Percentiles rank a stretch among this genome's conserved stretches.
phyloP scores from a whole-genome alignment of 92 coral and sea anemone species.

The Zoanthus gigantus region DNA sequence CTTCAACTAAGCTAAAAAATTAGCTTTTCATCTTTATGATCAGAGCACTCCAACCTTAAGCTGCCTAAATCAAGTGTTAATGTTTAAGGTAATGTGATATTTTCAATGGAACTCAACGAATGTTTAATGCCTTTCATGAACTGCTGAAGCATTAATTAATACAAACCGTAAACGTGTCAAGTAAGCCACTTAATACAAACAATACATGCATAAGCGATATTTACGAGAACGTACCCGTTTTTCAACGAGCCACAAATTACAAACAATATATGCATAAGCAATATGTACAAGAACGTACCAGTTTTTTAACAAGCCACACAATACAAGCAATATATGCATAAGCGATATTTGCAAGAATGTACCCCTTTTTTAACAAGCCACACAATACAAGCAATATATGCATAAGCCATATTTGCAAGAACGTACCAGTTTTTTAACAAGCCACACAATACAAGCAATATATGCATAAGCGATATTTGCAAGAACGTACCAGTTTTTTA shows the following conservation, averaged over 20 bases:
- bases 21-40: too few relatives aligned
- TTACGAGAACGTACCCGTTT: not conserved
- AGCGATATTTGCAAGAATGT: not conserved
- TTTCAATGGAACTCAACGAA: too few relatives aligned
- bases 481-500: constrained; percentile 1
- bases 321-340: too few relatives aligned
- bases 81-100: too few relatives aligned
- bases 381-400: not conserved
- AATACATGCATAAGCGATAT: not conserved
- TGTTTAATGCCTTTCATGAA: too few relatives aligned
- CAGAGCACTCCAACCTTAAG: too few relatives aligned
- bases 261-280: too few relatives aligned
- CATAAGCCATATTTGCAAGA: not conserved
- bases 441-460: not conserved
- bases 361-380: not conserved
- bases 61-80: too few relatives aligned
- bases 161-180: not conserved
- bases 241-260: not conserved
- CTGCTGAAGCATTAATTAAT: not conserved
- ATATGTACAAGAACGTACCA: not conserved
- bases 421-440: not conserved
- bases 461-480: not conserved
- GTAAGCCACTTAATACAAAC: too few relatives aligned
- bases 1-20: too few relatives aligned
- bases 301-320: not conserved